These are phyloP conservation scores for Ivindomyrus marchei DNA, from an alignment of 2,113 vertebrate species.

Conservation along the genomic window DNA sequence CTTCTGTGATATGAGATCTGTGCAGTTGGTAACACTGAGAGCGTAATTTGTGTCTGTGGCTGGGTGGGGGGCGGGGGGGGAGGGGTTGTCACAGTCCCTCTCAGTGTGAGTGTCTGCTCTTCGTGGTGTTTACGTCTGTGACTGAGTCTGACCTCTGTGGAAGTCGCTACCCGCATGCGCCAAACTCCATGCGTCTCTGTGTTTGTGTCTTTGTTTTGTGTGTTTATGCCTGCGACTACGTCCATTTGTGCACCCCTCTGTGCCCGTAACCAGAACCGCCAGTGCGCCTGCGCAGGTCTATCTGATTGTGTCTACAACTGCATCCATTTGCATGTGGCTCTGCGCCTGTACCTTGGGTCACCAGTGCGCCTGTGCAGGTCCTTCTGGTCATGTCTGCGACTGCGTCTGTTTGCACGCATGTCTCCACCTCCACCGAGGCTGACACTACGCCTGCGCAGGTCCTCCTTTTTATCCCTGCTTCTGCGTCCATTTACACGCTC, in stretches of 20 bases:
- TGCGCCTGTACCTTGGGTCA: neutral
- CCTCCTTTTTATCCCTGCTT: conserved; percentile 16
- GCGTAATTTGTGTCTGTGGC: neutral
- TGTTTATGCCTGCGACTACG: neutral
- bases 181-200: neutral
- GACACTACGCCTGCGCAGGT: conserved; percentile 29
- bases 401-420: neutral
- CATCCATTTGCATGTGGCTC: neutral
- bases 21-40: neutral
- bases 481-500: neutral
- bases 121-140: neutral
- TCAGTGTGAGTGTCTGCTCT: neutral
- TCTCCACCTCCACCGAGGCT: neutral
- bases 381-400: neutral
- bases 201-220: neutral
- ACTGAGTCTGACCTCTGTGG: neutral
- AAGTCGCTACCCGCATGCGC: neutral
- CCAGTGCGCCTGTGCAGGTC: neutral
- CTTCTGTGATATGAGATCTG: neutral
- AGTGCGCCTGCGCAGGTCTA: neutral
- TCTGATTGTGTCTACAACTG: neutral
- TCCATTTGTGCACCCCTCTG: neutral
- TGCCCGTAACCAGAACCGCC: neutral
- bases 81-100: neutral
- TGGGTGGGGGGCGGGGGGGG: neutral